phyloP scores from a whole-genome alignment of 2,113 vertebrate genomes.

The Anolis carolinensis region DNA sequence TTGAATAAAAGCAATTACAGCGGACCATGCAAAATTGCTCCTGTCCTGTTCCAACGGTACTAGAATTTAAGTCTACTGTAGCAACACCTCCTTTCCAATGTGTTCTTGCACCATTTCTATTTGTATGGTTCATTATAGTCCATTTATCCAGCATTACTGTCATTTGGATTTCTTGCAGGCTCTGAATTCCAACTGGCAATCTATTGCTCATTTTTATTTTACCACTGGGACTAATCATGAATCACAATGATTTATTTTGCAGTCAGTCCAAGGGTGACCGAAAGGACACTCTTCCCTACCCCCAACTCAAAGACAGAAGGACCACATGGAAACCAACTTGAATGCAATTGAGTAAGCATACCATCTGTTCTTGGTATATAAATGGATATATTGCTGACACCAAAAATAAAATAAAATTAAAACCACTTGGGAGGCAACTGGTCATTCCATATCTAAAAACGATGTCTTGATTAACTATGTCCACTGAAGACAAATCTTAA shows the following conservation, averaged over 20 bases:
- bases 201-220: slow-evolving; percentile 4
- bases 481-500: background rate
- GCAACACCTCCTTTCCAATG: background rate
- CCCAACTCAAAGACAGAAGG: background rate
- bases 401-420: background rate
- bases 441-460: background rate
- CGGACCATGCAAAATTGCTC: background rate
- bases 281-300: background rate
- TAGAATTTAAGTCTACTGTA: background rate
- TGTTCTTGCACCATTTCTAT: background rate
- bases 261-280: background rate
- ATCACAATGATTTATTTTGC: slow-evolving; percentile 9
- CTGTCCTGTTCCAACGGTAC: background rate
- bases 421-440: too few relatives aligned
- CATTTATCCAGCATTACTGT: background rate
- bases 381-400: background rate
- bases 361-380: background rate
- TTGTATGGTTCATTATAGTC: background rate
- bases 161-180: background rate
- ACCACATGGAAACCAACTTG: background rate
- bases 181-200: background rate
- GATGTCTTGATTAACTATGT: background rate
- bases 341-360: background rate
- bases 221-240: background rate
- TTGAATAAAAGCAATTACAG: background rate